phyloP scores from a whole-genome alignment of 2,888 invertebrate species.

The Ectemnius continuus region DNA sequence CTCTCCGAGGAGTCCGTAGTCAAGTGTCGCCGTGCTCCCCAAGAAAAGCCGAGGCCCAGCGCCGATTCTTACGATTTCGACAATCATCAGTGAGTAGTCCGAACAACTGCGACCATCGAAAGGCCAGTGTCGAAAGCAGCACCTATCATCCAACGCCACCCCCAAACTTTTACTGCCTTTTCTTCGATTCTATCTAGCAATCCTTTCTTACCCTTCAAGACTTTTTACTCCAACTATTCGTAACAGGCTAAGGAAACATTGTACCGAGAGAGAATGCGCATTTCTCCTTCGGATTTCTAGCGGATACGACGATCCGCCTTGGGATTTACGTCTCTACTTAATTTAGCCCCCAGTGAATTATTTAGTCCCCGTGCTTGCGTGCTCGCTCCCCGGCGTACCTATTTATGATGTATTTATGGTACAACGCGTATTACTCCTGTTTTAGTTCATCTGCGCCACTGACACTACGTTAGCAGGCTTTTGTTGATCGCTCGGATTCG shows the following conservation, averaged over 20 bases:
- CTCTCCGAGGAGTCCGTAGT: conserved; percentile 50
- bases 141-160: too few relatives aligned
- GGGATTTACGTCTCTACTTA: background rate
- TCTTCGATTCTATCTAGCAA: too few relatives aligned
- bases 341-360: conserved; percentile 24
- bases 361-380: conserved; percentile 27
- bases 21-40: conserved; percentile 51
- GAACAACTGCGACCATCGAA: background rate
- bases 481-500: background rate
- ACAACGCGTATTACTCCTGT: conserved; percentile 21
- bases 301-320: too few relatives aligned
- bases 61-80: conserved; percentile 27
- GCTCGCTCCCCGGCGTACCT: conserved; percentile 25
- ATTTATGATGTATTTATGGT: conserved; percentile 51
- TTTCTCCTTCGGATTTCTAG: too few relatives aligned
- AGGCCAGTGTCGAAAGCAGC: background rate
- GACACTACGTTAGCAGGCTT: background rate
- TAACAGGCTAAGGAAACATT: too few relatives aligned
- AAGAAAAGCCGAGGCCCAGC: conserved; percentile 42
- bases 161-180: too few relatives aligned
- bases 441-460: conserved; percentile 28
- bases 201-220: too few relatives aligned
- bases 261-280: too few relatives aligned
- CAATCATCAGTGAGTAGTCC: conserved; percentile 45
- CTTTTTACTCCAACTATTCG: too few relatives aligned